A percentile compares a stretch with the other conserved stretches of the same genome.
Conservation (phyloP, 2,113 vertebrate genomes). For the Picathartes gymnocephalus region DNA sequence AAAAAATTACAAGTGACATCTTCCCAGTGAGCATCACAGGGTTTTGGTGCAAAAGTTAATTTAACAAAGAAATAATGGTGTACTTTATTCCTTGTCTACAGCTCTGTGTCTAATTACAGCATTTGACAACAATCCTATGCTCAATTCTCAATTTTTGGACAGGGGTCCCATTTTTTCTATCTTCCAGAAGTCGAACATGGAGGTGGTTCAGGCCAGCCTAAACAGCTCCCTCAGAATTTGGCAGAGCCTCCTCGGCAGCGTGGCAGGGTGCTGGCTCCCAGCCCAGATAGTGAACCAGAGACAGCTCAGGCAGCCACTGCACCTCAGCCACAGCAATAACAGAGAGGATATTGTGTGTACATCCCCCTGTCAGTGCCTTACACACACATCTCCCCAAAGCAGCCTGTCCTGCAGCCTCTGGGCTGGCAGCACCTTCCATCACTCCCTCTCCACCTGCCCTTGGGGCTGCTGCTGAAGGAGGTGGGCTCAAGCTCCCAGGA, state of each 20-base stretch:
- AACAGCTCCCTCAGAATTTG: not conserved
- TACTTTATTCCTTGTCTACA: not conserved
- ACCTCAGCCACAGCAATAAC: fast-evolving
- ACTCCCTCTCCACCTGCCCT: not conserved
- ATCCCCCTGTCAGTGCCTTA: fast-evolving
- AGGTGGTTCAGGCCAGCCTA: not conserved
- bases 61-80: not conserved
- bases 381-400: fast-evolving
- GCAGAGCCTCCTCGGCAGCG: not conserved
- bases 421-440: fast-evolving
- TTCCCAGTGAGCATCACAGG: not conserved
- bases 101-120: not conserved
- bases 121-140: not conserved
- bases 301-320: not conserved
- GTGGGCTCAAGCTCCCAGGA: not conserved
- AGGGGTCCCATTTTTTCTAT: not conserved
- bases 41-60: conserved; percentile 6
- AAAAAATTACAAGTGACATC: conserved; percentile 12
- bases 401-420: not conserved
- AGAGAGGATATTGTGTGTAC: fast-evolving
- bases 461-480: not conserved
- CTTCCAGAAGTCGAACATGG: not conserved
- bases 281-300: not conserved
- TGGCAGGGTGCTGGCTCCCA: not conserved
- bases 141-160: not conserved